Percentiles rank a stretch among this genome's conserved stretches.
Evolutionary conservation across 2,888 invertebrate genomes (phyloP).

Genomic region (Argynnis bischoffii): DNA sequence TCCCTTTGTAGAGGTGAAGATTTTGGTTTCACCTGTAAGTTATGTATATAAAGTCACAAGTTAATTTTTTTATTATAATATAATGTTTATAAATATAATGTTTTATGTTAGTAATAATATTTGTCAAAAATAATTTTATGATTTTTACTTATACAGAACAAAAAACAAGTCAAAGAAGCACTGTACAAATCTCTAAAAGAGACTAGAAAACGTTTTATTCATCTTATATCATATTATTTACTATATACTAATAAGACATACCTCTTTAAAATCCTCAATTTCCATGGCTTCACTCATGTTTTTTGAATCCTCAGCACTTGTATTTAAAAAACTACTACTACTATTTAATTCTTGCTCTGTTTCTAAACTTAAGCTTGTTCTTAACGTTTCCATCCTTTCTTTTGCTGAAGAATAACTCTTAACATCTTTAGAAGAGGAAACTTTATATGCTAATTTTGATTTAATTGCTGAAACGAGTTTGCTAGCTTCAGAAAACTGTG

Average conservation of each 20-base stretch:
- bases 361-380: constrained; percentile 56
- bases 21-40: constrained; percentile 53
- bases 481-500: constrained; percentile 75
- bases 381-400: constrained; percentile 59
- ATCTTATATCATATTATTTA: too few relatives aligned
- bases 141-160: too few relatives aligned
- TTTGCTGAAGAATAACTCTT: constrained; percentile 54
- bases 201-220: too few relatives aligned
- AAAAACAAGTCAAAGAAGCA: too few relatives aligned
- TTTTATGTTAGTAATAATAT: neutral
- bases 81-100: neutral
- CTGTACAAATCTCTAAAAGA: too few relatives aligned
- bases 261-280: constrained; percentile 64
- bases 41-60: too few relatives aligned
- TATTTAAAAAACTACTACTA: constrained; percentile 35
- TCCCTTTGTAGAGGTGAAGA: constrained; percentile 50
- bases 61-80: too few relatives aligned
- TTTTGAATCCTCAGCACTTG: constrained; percentile 31
- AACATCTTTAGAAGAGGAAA: constrained; percentile 51
- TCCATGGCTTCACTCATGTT: constrained; percentile 63
- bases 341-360: constrained; percentile 26
- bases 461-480: constrained; percentile 74
- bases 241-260: constrained; percentile 35
- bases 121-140: too few relatives aligned
- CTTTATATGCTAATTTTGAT: constrained; percentile 66